Percentiles rank a stretch among this genome's conserved stretches.
phyloP scores from a whole-genome alignment of 2,113 vertebrate genomes.

The Nerophis lumbriciformis region DNA sequence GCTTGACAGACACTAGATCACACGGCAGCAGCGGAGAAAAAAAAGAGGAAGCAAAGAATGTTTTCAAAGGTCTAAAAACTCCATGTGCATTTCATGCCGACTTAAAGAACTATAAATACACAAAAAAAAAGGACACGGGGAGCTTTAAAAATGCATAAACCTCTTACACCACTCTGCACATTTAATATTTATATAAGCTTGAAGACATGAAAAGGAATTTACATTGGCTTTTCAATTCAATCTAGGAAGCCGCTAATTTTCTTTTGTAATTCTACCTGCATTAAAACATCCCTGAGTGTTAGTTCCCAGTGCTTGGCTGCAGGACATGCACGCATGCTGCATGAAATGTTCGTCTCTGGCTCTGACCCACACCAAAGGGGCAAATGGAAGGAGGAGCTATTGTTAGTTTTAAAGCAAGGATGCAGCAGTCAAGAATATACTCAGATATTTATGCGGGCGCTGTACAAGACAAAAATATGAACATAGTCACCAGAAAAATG shows the following conservation, averaged over 20 bases:
- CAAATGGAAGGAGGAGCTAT: slow-evolving; percentile 23
- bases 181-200: slow-evolving; percentile 65
- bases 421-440: background rate
- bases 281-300: background rate
- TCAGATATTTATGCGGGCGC: no score
- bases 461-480: no score
- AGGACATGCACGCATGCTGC: slow-evolving; percentile 12
- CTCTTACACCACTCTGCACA: slow-evolving; percentile 54
- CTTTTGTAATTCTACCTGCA: slow-evolving; percentile 10
- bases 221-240: slow-evolving; percentile 36
- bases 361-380: slow-evolving; percentile 3
- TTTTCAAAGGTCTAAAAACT: slow-evolving; percentile 22
- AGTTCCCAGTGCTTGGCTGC: background rate
- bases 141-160: slow-evolving; percentile 67
- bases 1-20: slow-evolving; percentile 17
- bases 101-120: slow-evolving; percentile 28
- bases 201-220: slow-evolving; percentile 36
- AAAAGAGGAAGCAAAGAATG: slow-evolving; percentile 6
- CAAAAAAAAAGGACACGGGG: slow-evolving; percentile 19
- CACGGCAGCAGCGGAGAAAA: slow-evolving; percentile 7
- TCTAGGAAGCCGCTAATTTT: slow-evolving; percentile 27
- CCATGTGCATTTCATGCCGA: slow-evolving; percentile 35
- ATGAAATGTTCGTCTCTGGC: slow-evolving; percentile 18
- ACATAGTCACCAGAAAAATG: no score
- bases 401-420: slow-evolving; percentile 15